Evolutionary conservation across 2,797 vertebrate genomes (phyloP), one percentile per base, ranked within the genome.

Genomic region (Macroramphosus scolopax): DNA sequence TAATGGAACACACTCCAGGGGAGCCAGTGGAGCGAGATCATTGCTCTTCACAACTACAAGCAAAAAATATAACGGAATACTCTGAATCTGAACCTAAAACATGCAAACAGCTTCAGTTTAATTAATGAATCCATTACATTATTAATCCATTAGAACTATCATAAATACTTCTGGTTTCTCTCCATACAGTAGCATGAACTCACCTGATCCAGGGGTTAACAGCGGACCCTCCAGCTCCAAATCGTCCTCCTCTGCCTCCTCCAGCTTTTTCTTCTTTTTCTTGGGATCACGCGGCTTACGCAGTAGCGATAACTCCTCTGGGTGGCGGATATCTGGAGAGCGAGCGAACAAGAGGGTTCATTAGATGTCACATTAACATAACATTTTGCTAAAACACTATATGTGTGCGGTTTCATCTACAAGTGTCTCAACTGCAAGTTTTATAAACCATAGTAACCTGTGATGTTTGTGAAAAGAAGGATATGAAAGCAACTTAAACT

Each of bases 201-300:
- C 72, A 97, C 96, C 97, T 57, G 97, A 96, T 82, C 97, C 96
- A 0, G 97, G 96, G 0, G 96, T 99, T 60, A 98, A 90, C 70
- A 98, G 89, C 0, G 95, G 95, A 35, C 95, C 97, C 75, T 98
- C 95, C 65, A 98, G 72, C 77, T 97, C 93, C 28, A 97, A 87
- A 15, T 93, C 88, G 3, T 95, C 95, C 4, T 89, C 89, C 71
- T 99, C 96, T 0, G 77, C 86, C 10, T 96, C 95, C 50, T 98
- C 96, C 69, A 96, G 88, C 89, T 97, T 97, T 92, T 98, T 99
- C 92, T 97, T 99, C 84, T 98, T 99, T 93, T 98, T 99, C 8
- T 95, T 96, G 1, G 96, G 95, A 87, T 98, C 96, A 68, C 94
- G 92, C 55, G 96, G 95, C 83, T 99, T 99, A 74, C 95, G 94